Evolutionary conservation across 2,888 invertebrate species (phyloP).

Genomic region (Brachynemurus nebulosus): DNA sequence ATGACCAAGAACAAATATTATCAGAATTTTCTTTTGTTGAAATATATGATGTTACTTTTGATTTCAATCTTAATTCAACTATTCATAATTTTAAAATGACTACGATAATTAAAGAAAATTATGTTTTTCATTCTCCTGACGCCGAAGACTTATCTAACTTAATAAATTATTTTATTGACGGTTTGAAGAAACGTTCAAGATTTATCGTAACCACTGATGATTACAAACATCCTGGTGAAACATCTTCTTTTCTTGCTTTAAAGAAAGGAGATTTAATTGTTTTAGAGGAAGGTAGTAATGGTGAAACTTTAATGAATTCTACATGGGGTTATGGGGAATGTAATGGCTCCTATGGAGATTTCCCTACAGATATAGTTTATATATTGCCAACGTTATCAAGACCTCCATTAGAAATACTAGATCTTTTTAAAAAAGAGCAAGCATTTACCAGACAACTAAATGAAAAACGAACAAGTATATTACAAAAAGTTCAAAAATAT

Average conservation of each 20-base stretch:
- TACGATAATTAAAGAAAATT: conserved; percentile 80
- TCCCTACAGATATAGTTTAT: conserved; percentile 75
- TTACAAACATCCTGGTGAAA: conserved; percentile 39
- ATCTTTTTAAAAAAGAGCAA: conserved; percentile 46
- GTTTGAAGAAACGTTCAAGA: conserved; percentile 70
- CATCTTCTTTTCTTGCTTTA: conserved; percentile 42
- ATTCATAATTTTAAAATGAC: conserved; percentile 58
- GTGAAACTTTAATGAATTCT: conserved; percentile 56
- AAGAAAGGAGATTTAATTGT: conserved; percentile 67
- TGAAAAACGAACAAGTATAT: conserved; percentile 37
- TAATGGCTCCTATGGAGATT: conserved; percentile 61
- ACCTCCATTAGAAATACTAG: conserved; percentile 55
- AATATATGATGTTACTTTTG: conserved; percentile 59
- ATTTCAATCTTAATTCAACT: conserved; percentile 35
- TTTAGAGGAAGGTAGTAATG: conserved; percentile 58
- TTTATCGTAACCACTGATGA: conserved; percentile 64
- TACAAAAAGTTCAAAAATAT: conserved; percentile 49
- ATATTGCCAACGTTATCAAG: conserved; percentile 68
- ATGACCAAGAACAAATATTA: conserved; percentile 81
- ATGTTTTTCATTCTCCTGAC: conserved; percentile 78
- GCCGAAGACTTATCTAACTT: conserved; percentile 74
- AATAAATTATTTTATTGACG: conserved; percentile 72
- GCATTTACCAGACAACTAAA: conserved; percentile 31
- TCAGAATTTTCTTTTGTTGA: conserved; percentile 79
- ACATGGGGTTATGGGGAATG: conserved; percentile 61